These are phyloP conservation scores for Scaptodrosophila latifasciaeformis DNA, from an alignment of 2,888 invertebrate genomes.

Conservation along the genomic window DNA sequence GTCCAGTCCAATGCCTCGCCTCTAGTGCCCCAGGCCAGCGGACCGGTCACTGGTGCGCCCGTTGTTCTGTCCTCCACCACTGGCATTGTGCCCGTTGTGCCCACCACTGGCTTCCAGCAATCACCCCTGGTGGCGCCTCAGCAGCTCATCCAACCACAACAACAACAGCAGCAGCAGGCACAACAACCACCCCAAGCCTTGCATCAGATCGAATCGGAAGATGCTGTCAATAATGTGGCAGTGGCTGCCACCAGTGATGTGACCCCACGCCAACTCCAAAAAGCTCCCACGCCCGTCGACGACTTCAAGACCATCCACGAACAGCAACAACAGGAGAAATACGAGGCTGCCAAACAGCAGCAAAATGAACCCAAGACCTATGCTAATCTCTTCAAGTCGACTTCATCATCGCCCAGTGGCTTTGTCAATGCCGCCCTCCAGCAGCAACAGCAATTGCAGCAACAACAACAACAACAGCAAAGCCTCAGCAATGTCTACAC, in stretches of 20 bases:
- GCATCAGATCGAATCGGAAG: slow-evolving; percentile 42
- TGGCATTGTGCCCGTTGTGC: slow-evolving; percentile 50
- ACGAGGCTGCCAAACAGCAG: slow-evolving; percentile 72
- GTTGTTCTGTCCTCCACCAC: slow-evolving; percentile 44
- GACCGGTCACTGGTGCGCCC: slow-evolving; percentile 32
- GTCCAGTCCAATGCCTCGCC: slow-evolving; percentile 73
- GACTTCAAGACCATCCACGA: slow-evolving; percentile 71
- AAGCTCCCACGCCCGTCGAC: slow-evolving; percentile 55
- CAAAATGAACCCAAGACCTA: slow-evolving; percentile 88
- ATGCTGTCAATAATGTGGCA: slow-evolving; percentile 24
- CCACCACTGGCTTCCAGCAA: slow-evolving; percentile 60
- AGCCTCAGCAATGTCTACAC: slow-evolving; percentile 46
- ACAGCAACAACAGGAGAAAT: slow-evolving; percentile 72
- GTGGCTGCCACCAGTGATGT: slow-evolving; percentile 15
- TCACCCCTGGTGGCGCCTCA: slow-evolving; percentile 52
- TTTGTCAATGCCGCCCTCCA: slow-evolving; percentile 73
- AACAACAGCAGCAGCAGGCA: slow-evolving; percentile 40
- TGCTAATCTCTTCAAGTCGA: slow-evolving; percentile 87
- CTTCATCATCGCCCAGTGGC: slow-evolving; percentile 70
- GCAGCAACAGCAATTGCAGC: slow-evolving; percentile 73
- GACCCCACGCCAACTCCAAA: slow-evolving; percentile 49
- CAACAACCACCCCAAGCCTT: slow-evolving; percentile 29
- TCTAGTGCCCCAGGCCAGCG: slow-evolving; percentile 52
- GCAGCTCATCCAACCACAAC: slow-evolving; percentile 25
- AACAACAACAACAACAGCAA: slow-evolving; percentile 63